Evolutionary conservation across 2,113 vertebrate species (phyloP).

Genomic region (Hydropotes inermis): DNA sequence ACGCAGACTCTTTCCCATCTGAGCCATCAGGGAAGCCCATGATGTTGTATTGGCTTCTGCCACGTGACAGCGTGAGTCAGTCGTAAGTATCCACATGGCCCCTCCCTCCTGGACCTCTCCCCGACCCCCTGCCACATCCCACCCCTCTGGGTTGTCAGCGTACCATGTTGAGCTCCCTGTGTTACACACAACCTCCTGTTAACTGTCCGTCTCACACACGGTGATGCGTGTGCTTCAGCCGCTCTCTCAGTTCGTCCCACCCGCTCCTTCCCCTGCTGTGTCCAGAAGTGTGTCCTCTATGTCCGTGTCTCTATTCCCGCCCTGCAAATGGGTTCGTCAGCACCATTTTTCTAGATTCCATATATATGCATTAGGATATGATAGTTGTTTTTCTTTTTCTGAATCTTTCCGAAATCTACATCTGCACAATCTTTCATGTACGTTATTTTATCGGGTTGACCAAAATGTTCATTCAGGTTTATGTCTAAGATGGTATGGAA

Average conservation of each 20-base stretch:
- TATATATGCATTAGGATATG: neutral
- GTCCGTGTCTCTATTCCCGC: neutral
- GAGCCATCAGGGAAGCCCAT: neutral
- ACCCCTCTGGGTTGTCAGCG: neutral
- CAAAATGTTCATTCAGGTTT: neutral
- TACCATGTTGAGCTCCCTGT: neutral
- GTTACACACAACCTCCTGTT: neutral
- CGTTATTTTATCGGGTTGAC: neutral
- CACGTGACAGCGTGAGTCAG: neutral
- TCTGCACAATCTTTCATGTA: neutral
- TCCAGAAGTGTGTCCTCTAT: neutral
- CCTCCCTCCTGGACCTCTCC: neutral
- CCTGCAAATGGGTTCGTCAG: neutral
- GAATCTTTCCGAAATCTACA: neutral
- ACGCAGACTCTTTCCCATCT: neutral
- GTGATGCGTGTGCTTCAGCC: fast-evolving
- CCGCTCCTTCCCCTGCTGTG: neutral
- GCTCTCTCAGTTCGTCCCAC: neutral
- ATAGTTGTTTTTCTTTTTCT: neutral
- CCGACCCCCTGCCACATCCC: neutral
- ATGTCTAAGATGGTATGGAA: neutral
- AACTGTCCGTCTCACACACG: neutral
- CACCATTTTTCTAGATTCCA: neutral
- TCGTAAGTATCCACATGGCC: neutral
- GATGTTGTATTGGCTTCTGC: neutral